phyloP scores from a whole-genome alignment of 2,113 vertebrate genomes.

The Hyperoodon ampullatus region DNA sequence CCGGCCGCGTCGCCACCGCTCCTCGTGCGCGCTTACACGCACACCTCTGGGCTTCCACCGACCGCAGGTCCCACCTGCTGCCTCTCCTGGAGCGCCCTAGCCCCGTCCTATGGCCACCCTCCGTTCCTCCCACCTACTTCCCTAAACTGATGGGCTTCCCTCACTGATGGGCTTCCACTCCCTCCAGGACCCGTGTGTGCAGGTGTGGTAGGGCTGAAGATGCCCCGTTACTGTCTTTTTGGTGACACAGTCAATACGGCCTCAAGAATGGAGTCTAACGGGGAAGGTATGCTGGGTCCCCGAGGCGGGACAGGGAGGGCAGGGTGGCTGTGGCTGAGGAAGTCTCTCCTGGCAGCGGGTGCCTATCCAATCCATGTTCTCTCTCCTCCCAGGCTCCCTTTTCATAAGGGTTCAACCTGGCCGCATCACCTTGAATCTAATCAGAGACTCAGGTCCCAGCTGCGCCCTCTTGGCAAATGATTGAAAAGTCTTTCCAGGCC shows the following conservation, averaged over 20 bases:
- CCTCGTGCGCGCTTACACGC: neutral
- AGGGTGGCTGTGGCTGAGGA: neutral
- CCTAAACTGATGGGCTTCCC: neutral
- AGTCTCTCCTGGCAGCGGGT: neutral
- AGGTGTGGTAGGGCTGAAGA: constrained; percentile 94
- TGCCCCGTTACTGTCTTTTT: constrained; percentile 96
- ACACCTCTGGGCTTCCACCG: neutral
- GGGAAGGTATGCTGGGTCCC: constrained; percentile 87
- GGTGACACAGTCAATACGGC: constrained; percentile 97
- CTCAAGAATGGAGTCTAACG: constrained; percentile 95
- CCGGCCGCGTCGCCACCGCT: too few species aligned
- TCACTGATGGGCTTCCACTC: neutral
- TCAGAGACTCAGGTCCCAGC: neutral
- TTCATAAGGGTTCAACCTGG: neutral
- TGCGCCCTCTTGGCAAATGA: neutral
- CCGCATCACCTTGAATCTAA: neutral
- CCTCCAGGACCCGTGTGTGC: constrained; percentile 92
- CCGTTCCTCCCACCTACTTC: too few species aligned
- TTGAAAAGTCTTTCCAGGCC: neutral
- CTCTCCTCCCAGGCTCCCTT: neutral
- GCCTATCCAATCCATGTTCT: neutral
- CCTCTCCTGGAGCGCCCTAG: neutral
- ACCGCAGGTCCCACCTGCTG: neutral
- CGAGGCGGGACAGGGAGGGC: neutral
- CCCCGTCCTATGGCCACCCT: neutral